A percentile compares a stretch with the other conserved stretches of the same genome.
These are phyloP conservation scores for Spialia ferax DNA, from an alignment of 2,888 invertebrate genomes.

Conservation along the genomic window DNA sequence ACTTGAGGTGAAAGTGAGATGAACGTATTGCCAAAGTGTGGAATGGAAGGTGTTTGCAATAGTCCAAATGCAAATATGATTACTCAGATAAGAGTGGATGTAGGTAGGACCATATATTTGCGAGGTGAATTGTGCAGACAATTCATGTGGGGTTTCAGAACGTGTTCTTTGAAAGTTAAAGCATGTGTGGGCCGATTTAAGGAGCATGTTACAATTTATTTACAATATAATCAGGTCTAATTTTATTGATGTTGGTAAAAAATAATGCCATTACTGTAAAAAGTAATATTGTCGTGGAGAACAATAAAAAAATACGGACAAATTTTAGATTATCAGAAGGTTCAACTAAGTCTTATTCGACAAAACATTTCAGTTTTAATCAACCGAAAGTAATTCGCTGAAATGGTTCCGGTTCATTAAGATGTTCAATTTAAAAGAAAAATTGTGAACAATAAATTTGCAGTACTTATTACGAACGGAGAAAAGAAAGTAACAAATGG, in stretches of 20 bases:
- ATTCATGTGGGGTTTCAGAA: not conserved
- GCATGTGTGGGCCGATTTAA: not conserved
- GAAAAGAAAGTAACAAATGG: slow-evolving; percentile 37
- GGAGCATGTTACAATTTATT: not conserved
- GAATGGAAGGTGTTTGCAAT: slow-evolving; percentile 26
- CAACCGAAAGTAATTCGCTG: slow-evolving; percentile 21
- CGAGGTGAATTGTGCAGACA: not conserved
- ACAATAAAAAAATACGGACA: no score
- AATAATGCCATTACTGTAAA: no score
- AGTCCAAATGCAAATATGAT: slow-evolving; percentile 33
- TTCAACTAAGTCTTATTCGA: not conserved
- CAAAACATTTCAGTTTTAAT: slow-evolving; percentile 23
- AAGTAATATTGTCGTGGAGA: no score
- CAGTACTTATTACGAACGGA: slow-evolving; percentile 34
- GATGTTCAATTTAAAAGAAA: slow-evolving; percentile 38
- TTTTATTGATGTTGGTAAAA: no score
- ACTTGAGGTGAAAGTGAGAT: slow-evolving; percentile 2
- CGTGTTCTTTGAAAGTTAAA: not conserved
- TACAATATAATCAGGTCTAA: no score
- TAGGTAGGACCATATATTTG: slow-evolving; percentile 14
- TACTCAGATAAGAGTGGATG: slow-evolving; percentile 24
- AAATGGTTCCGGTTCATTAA: slow-evolving; percentile 32
- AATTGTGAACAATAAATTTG: slow-evolving; percentile 38
- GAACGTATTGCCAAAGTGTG: slow-evolving; percentile 18
- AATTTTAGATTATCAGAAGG: no score